Base-by-base conservation (phyloP, 2,888 invertebrate species). In the Melipona bicolor region DNA sequence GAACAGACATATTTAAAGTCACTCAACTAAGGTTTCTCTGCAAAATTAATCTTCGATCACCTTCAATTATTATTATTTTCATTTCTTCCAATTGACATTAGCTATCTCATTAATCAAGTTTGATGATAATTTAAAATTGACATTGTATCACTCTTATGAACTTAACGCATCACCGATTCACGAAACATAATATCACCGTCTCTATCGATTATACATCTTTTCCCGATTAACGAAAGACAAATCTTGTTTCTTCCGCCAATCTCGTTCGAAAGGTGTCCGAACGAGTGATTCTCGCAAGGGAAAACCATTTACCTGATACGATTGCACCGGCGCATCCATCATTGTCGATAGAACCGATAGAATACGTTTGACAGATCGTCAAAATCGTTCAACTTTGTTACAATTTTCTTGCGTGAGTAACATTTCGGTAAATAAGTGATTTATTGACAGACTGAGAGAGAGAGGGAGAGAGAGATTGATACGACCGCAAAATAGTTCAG, bases 381-480 rank as follows among this genome's bases (percentile, higher is more conserved):
- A 32, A 73, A 49, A 73, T 73, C 50, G 36, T 64, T 64, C 50
- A 32, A 71, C 43, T 59, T 71, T 24, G 71, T 49, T 43, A 43
- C 24, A 4, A 72, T 49, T 49, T 43, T 9, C 9, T 43, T 3
- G 4, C 2, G 64, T 50, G n/a, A 52, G 50, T 27, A 32, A 52
- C 32, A 9, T 32, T 56, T 43, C n/a, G 15, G 15, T n/a, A 9
- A 21, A 32, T 32, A 6, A 13, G 21, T 36, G 9, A 70, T 27
- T 54, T 36, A 54, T n/a, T 21, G 32, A 3, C 15, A 32, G 15
- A 15, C 4, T 5, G 32, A 32, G 4, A 32, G 4, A 11, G 32
- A 32, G n/a, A n/a, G n/a, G n/a, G n/a, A n/a, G 32, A 32, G 32
- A 32, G 32, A 32, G 3, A 32, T 9, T 21, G 64, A 64, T 11